Evolutionary conservation across 2,797 vertebrate species (phyloP), one percentile per base, ranked within the genome.

Genomic region (Sebastolobus altivelis): DNA sequence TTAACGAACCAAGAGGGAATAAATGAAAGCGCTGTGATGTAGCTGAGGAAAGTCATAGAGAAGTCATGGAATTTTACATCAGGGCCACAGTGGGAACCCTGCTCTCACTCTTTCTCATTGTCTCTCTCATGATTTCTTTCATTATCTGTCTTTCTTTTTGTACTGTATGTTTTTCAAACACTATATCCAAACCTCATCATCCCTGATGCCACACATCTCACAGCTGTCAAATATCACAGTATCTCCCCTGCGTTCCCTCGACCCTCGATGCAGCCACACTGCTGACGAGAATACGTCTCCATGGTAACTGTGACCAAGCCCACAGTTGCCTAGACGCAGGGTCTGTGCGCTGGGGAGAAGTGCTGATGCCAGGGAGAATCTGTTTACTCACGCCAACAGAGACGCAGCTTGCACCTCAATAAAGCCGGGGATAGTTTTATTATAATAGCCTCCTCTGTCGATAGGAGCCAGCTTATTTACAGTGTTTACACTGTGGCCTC

Each of bases 251-350:
- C 77, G 13, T 72, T 72, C 66, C 77, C 77, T 83, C 81, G 54
- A 85, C 84, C 88, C 84, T 72, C 18, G 49, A 87, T 80, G 79
- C 86, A 70, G 73, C 70, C 87, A 27, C 56, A 52, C 49, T 65
- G 82, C 90, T 81, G 92, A 86, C 55, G 29, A 88, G 77, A 88
- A 77, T 77, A 43, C 29, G 82, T 95, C 88, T 91, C 96, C 94
- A 95, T 96, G 93, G 95, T 83, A 95, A 96, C 95, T 79, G 91
- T 92, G 93, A 87, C 93, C 89, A 93, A 89, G 88, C 88, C 84
- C 79, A 61, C 92, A 82, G 95, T 95, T 95, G 93, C 95, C 90
- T 94, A 86, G 88, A 89, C 55, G 88, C 92, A 71, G 72, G 77
- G 35, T 75, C 81, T 79, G 40, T 76, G 88, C 79, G 65, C 83